phyloP scores from a whole-genome alignment of 1,140 invertebrate species.

The Zaprionus africanus region DNA sequence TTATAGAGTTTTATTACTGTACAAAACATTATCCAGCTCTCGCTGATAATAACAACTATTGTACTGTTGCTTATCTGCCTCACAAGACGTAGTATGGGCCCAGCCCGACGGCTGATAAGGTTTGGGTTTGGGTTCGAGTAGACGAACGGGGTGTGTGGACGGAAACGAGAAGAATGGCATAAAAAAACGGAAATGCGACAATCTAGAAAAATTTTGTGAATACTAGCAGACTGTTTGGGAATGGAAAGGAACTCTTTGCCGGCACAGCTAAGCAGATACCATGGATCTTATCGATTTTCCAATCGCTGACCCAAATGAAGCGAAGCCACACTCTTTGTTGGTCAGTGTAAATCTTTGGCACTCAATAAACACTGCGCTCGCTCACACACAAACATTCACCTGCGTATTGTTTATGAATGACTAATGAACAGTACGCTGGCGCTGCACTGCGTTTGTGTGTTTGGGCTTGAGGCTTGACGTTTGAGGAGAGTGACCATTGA shows the following conservation, averaged over 20 bases:
- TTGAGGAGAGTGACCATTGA: conserved; percentile 57
- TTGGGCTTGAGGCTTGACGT: conserved; percentile 20
- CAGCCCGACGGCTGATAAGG: conserved; percentile 48
- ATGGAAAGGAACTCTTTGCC: too few relatives aligned
- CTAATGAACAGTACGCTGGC: conserved; percentile 44
- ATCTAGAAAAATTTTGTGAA: not conserved
- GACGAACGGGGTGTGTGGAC: conserved; percentile 30
- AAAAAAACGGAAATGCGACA: conserved; percentile 61
- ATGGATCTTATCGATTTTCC: conserved; percentile 45
- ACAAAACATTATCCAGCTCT: conserved; percentile 32
- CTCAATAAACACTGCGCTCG: conserved; percentile 15
- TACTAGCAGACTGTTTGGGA: not conserved
- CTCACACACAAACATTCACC: conserved; percentile 1
- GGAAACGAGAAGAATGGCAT: conserved; percentile 41
- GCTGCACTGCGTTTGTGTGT: conserved; percentile 17
- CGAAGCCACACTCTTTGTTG: conserved; percentile 23
- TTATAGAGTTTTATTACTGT: not conserved
- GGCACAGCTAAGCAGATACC: not conserved
- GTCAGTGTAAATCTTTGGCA: conserved; percentile 38
- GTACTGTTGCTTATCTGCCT: conserved; percentile 38
- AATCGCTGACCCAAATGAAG: conserved; percentile 1
- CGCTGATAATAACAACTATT: conserved; percentile 20
- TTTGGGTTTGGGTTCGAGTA: conserved; percentile 12
- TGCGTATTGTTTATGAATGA: conserved; percentile 56
- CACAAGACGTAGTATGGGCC: conserved; percentile 40